Base-by-base conservation (phyloP, 2,888 invertebrate genomes). In the Catocala fraxini region DNA sequence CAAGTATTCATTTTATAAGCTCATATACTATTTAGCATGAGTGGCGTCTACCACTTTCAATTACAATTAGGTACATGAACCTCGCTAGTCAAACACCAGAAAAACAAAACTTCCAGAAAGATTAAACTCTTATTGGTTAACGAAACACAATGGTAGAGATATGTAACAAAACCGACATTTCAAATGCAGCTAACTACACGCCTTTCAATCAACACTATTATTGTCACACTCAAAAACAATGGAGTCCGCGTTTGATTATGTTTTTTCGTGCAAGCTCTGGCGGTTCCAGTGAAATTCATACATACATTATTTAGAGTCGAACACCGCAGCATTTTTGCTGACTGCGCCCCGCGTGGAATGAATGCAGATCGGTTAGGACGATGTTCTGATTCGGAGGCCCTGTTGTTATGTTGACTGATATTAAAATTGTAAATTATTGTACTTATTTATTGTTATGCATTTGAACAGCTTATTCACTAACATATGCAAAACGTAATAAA, bases 261-360 rank as follows among this genome's bases (percentile, higher is more conserved):
- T 56, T 45, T 54, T 43, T 34, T 45, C 7, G 42, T 49, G 35
- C 1, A n/a, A 46, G 45, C 49, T 58, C 45, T 11, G n/a, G 59
- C 39, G 56, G 61, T 61, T 51, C 51, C 51, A 48, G 39, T 63
- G 65, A 77, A 66, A 71, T 68, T 72, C 72, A 72, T 77, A 73
- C 61, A 71, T 75, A 60, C 56, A 71, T 68, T 71, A 64, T 68
- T 63, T 59, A 46, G 46, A 49, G 58, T 35, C 52, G 47, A 64
- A 54, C 49, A 54, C 71, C 63, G 56, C 68, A 51, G 73, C 75
- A 81, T 86, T 85, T 84, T 85, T 84, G 86, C 83, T 76, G 82
- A 81, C 73, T 83, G 77, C 72, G 64, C 64, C 53, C 53, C 47
- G 66, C 83, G 84, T 77, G 85, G 52, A 52, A 60, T 59, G 85